Evolutionary conservation across 2,888 invertebrate genomes (phyloP).

Genomic region (Leucania comma): DNA sequence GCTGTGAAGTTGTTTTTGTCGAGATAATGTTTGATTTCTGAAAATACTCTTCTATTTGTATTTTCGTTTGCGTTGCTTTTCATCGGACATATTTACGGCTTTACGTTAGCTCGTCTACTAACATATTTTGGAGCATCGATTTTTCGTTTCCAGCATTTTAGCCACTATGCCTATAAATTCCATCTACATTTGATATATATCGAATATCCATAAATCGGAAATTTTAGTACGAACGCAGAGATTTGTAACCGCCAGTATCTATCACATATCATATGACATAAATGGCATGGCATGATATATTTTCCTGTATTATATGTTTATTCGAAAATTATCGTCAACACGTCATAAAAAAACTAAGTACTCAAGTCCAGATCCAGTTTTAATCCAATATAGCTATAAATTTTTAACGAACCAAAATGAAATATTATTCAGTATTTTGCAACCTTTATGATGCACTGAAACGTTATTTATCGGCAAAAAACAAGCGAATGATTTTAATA

Average conservation of each 20-base stretch:
- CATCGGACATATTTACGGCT: background rate
- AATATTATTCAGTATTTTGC: slow-evolving; percentile 28
- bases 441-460: slow-evolving; percentile 42
- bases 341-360: slow-evolving; percentile 34
- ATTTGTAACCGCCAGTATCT: background rate
- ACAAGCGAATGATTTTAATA: slow-evolving; percentile 46
- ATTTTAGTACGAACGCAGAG: background rate
- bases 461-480: slow-evolving; percentile 35
- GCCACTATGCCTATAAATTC: slow-evolving; percentile 3
- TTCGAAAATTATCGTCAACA: slow-evolving; percentile 24
- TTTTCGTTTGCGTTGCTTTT: background rate
- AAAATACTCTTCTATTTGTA: background rate
- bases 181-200: slow-evolving; percentile 16
- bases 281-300: background rate
- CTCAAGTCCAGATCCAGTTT: background rate
- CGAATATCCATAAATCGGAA: slow-evolving; percentile 20
- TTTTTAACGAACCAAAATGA: slow-evolving; percentile 33
- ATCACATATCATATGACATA: background rate
- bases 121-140: slow-evolving; percentile 5
- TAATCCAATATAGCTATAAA: slow-evolving; percentile 12
- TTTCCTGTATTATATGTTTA: slow-evolving; percentile 23
- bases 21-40: background rate
- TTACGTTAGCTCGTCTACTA: background rate
- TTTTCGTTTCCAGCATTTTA: slow-evolving; percentile 2
- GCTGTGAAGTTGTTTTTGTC: slow-evolving; percentile 15